phyloP scores from a whole-genome alignment of 2,888 invertebrate species.

The Melanostoma mellinum region DNA sequence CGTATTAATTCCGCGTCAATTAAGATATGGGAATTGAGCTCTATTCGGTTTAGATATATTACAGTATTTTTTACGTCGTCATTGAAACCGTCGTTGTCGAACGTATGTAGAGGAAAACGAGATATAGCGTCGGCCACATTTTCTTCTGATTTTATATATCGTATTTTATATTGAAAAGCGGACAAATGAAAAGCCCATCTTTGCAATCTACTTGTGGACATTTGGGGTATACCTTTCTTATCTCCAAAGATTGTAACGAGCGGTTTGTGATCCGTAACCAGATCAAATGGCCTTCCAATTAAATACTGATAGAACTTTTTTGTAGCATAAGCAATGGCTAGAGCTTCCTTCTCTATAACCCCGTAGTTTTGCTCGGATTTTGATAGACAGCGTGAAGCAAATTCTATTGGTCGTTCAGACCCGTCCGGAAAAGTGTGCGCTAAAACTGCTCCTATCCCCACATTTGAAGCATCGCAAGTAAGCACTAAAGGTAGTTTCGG shows the following conservation, averaged over 20 bases:
- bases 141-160: neutral
- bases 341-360: slow-evolving; percentile 26
- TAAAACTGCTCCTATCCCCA: slow-evolving; percentile 76
- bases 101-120: slow-evolving; percentile 14
- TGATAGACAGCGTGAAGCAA: too few species aligned
- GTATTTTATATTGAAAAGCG: too few species aligned
- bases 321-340: slow-evolving; percentile 17
- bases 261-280: neutral
- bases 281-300: neutral
- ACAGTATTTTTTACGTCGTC: too few species aligned
- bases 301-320: slow-evolving; percentile 21
- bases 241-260: too few species aligned
- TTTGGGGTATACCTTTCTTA: too few species aligned
- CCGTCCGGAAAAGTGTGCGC: slow-evolving; percentile 76
- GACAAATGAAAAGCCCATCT: slow-evolving; percentile 28
- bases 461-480: slow-evolving; percentile 74
- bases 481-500: slow-evolving; percentile 72
- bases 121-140: slow-evolving; percentile 11
- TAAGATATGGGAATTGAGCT: neutral
- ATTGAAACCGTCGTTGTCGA: too few species aligned
- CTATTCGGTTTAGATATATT: neutral
- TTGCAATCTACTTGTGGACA: slow-evolving; percentile 73
- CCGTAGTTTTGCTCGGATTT: slow-evolving; percentile 27
- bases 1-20: too few species aligned
- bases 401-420: too few species aligned